These are phyloP conservation scores for Condylura cristata DNA, from an alignment of 2,113 vertebrate genomes.

Conservation along the genomic window DNA sequence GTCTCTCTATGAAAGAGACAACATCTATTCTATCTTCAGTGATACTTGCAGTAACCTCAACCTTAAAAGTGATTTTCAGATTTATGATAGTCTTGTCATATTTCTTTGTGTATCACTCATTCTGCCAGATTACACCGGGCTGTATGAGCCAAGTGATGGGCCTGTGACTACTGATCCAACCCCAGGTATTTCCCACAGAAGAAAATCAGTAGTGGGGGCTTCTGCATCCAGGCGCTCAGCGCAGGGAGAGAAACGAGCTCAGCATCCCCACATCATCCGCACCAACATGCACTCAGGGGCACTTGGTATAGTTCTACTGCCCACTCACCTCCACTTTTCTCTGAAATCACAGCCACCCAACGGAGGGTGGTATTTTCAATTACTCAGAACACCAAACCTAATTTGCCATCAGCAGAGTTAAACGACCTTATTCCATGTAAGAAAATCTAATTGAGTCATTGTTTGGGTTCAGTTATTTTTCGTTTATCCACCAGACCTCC, in stretches of 20 bases:
- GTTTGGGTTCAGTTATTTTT: constrained; percentile 48
- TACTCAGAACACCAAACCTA: not conserved
- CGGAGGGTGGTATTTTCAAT: not conserved
- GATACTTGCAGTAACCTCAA: not conserved
- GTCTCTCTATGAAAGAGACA: not conserved
- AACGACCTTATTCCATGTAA: not conserved
- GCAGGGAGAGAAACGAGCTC: not conserved
- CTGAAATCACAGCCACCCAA: not conserved
- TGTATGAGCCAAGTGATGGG: not conserved
- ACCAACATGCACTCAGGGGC: rapidly evolving
- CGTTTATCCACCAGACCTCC: constrained; percentile 48
- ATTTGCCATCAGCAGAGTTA: not conserved
- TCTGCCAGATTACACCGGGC: not conserved
- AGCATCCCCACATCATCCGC: too few species aligned
- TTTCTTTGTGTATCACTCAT: not conserved
- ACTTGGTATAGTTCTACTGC: not conserved
- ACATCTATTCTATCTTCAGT: not conserved
- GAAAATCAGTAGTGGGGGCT: rapidly evolving
- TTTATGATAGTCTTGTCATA: not conserved
- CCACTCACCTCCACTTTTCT: not conserved
- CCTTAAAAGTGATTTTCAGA: not conserved
- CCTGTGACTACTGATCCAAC: not conserved
- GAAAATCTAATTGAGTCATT: constrained; percentile 45
- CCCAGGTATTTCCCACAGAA: not conserved
- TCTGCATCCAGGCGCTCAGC: not conserved